Conservation (phyloP, 2,888 invertebrate genomes). For the Limenitis camilla region DNA sequence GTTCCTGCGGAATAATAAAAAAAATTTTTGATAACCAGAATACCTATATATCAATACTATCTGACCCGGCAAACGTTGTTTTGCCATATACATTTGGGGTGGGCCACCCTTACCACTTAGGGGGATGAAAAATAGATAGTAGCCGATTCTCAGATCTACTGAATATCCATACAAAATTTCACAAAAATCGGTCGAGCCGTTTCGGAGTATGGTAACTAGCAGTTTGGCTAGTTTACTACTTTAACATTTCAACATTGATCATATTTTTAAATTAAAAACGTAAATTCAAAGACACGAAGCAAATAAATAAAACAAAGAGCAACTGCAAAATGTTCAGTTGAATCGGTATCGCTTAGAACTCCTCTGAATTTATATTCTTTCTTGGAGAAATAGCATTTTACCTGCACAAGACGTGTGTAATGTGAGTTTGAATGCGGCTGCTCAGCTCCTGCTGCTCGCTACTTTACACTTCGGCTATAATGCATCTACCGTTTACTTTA, state of each 20-base stretch:
- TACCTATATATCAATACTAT: too few relatives aligned
- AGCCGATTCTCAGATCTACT: too few relatives aligned
- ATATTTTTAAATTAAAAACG: not conserved
- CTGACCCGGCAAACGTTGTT: too few relatives aligned
- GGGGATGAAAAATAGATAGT: too few relatives aligned
- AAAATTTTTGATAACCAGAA: too few relatives aligned
- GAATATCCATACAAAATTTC: too few relatives aligned
- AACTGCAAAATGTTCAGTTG: not conserved
- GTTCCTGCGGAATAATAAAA: too few relatives aligned
- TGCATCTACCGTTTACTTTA: not conserved
- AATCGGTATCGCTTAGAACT: not conserved
- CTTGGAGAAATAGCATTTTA: conserved; percentile 8
- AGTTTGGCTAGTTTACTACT: too few relatives aligned
- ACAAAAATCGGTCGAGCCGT: too few relatives aligned
- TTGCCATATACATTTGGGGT: too few relatives aligned
- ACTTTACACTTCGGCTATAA: not conserved
- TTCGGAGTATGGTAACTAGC: too few relatives aligned
- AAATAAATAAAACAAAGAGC: not conserved
- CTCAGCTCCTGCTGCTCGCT: not conserved
- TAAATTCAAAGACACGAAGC: not conserved
- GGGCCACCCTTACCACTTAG: too few relatives aligned
- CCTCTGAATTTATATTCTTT: conserved; percentile 9
- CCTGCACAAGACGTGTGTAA: conserved; percentile 6
- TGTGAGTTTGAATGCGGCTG: conserved; percentile 7
- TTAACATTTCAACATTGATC: not conserved